Base-by-base conservation (phyloP, 2,113 vertebrate genomes). In the Gymnogyps californianus region DNA sequence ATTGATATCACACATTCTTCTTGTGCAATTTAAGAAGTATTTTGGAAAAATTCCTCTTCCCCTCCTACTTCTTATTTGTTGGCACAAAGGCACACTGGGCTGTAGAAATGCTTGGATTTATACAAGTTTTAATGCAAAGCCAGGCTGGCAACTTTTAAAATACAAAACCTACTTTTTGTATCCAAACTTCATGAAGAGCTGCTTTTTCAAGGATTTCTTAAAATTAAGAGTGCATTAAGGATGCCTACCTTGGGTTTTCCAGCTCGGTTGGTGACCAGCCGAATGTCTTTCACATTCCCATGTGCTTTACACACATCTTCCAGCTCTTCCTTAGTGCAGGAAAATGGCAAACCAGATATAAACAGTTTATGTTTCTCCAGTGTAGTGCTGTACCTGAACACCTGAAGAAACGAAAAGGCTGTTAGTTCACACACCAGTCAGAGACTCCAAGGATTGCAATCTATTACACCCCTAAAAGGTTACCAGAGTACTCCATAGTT, bases 291-390 rank as follows among this genome's bases (percentile, higher is more conserved):
- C 79, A 99, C 90, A 1, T 97, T 98, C 86, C 99, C 99, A 5
- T 99, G 98, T 9, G 87, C 97, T 96, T 98, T 98, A 78, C 99
- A 99, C 55, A 99, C 65, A 69, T 99, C 98, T 66, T 98, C 98
- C 28, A 99, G 98, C 32, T 99, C 99, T 47, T 99, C 99, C 96
- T 98, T 99, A 7, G 99, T 99, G 98, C 98, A 99, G 40, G 98
- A 98, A 92, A 99, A 99, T 0, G 99, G 99, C 93, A 99, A 97
- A 38, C 99, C 99, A 1, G 99, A 99, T 95, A 99, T 98, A 65
- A 99, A 99, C 40, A 99, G 97, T 90, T 99, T 99, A 74, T 99
- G 99, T 92, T 99, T 99, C 98, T 99, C 99, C 95, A 99, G 86
- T 11, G 98, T 92, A 3, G 98, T 99, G 97, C 99, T 99, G 94